These are phyloP conservation scores for Sesamia inferens DNA, from an alignment of 2,888 invertebrate species.

Conservation along the genomic window DNA sequence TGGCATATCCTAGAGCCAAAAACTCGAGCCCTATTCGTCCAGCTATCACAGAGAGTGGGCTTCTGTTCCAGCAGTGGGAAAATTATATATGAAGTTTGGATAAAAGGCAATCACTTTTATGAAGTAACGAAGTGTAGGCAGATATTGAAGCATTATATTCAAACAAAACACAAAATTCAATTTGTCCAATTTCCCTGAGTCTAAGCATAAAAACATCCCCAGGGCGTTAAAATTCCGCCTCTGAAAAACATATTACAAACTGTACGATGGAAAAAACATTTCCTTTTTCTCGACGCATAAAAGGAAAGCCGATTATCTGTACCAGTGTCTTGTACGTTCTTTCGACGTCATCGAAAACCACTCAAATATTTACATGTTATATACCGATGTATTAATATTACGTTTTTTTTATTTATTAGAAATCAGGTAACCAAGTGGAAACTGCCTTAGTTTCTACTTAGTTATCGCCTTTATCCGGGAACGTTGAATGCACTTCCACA, in stretches of 20 bases:
- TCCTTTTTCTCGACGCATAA: constrained; percentile 57
- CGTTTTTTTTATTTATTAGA: constrained; percentile 23
- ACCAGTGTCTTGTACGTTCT: constrained; percentile 60
- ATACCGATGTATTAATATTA: constrained; percentile 46
- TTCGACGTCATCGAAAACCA: constrained; percentile 64
- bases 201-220: constrained; percentile 74
- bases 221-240: constrained; percentile 70
- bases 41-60: neutral
- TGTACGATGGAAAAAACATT: constrained; percentile 72
- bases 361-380: constrained; percentile 64
- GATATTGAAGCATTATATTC: constrained; percentile 64
- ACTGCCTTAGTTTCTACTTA: constrained; percentile 17
- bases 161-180: constrained; percentile 76
- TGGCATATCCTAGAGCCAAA: neutral
- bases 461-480: constrained; percentile 13
- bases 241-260: constrained; percentile 74
- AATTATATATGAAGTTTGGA: constrained; percentile 1
- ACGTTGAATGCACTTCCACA: constrained; percentile 11
- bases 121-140: constrained; percentile 6
- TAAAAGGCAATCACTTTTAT: constrained; percentile 33
- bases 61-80: neutral
- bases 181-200: constrained; percentile 74
- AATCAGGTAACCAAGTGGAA: constrained; percentile 29
- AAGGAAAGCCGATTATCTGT: constrained; percentile 76
- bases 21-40: neutral